phyloP scores from a whole-genome alignment of 2,113 vertebrate species.

The Monopterus albus region DNA sequence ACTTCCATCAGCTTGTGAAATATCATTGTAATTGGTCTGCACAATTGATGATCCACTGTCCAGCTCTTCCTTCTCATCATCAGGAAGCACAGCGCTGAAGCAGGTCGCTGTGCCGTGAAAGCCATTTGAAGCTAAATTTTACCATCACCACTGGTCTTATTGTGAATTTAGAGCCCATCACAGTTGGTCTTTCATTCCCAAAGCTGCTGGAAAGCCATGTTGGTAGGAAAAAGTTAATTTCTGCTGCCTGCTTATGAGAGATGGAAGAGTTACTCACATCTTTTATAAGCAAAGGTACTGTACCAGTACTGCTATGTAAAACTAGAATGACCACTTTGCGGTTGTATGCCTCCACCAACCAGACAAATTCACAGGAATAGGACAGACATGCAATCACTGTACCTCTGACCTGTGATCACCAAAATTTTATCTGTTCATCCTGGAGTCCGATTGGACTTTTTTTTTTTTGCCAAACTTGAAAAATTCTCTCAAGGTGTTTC shows the following conservation, averaged over 20 bases:
- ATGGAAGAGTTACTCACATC: too few relatives aligned
- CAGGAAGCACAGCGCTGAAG: background rate
- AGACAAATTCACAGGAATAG: too few relatives aligned
- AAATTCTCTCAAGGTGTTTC: too few relatives aligned
- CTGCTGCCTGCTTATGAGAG: background rate
- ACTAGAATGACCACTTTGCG: too few relatives aligned
- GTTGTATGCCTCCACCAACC: too few relatives aligned
- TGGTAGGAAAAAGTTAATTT: background rate
- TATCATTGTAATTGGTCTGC: conserved; percentile 15
- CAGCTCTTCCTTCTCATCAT: background rate
- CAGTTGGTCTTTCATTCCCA: background rate
- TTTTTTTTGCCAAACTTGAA: too few relatives aligned
- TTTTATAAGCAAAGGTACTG: background rate
- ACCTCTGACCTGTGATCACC: too few relatives aligned
- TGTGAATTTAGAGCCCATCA: conserved; percentile 4
- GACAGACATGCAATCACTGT: too few relatives aligned
- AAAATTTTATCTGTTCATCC: too few relatives aligned
- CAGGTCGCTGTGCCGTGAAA: background rate
- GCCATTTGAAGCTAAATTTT: background rate
- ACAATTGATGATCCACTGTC: conserved; percentile 8
- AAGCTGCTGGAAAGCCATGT: conserved; percentile 2
- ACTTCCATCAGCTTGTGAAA: background rate
- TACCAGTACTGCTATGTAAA: background rate
- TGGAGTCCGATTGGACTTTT: too few relatives aligned
- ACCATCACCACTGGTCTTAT: background rate